A percentile compares a stretch with the other conserved stretches of the same genome.
phyloP scores from a whole-genome alignment of 2,113 vertebrate species.

The Brachirus orientalis region DNA sequence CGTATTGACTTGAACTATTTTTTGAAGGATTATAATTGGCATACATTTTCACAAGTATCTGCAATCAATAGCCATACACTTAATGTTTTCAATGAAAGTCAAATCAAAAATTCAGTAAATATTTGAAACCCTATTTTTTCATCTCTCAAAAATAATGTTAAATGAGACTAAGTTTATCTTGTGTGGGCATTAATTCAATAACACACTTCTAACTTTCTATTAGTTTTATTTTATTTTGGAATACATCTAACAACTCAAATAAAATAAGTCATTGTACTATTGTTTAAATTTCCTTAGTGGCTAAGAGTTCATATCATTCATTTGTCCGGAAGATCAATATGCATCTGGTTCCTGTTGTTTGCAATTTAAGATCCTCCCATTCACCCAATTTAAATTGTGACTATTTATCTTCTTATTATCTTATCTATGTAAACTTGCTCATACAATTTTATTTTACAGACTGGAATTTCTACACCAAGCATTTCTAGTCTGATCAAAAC shows the following conservation, averaged over 20 bases:
- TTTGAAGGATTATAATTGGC: too few species aligned
- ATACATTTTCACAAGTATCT: not conserved
- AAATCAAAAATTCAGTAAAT: not conserved
- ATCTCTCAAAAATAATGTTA: too few species aligned
- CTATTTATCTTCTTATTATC: not conserved
- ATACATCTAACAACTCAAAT: not conserved
- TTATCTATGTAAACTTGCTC: constrained; percentile 7
- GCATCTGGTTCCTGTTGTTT: constrained; percentile 8
- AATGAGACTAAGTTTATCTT: not conserved
- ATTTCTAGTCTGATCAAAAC: constrained; percentile 65
- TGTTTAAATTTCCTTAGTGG: not conserved
- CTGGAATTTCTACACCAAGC: constrained; percentile 23
- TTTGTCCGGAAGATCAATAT: not conserved
- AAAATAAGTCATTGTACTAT: too few species aligned
- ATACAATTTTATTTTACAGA: not conserved
- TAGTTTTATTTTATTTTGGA: not conserved
- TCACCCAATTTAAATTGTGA: not conserved
- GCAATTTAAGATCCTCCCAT: not conserved
- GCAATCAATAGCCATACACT: too few species aligned
- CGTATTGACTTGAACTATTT: not conserved
- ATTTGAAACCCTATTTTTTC: not conserved
- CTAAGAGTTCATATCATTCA: not conserved
- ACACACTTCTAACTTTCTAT: not conserved
- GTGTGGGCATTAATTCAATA: not conserved
- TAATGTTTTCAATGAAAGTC: constrained; percentile 3